Conservation (phyloP, 1,140 invertebrate species). For the Drosophila ohnishii region DNA sequence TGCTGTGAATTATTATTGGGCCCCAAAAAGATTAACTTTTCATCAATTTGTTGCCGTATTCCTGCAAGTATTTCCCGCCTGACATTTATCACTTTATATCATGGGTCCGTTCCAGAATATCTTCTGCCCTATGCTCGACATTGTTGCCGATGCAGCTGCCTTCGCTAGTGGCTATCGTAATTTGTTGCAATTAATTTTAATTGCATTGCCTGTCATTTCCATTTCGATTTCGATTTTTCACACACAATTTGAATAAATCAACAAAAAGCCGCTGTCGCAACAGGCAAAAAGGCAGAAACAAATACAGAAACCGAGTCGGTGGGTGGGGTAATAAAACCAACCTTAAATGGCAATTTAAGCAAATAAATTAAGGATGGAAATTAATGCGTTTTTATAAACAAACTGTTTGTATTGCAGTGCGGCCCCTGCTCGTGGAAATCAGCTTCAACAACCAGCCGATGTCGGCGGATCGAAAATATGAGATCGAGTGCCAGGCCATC, state of each 20-base stretch:
- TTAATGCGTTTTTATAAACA: slow-evolving; percentile 56
- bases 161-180: slow-evolving; percentile 59
- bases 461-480: slow-evolving; percentile 90
- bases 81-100: slow-evolving; percentile 34
- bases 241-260: slow-evolving; percentile 81
- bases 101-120: slow-evolving; percentile 16
- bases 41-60: slow-evolving; percentile 8
- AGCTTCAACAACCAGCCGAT: slow-evolving; percentile 90
- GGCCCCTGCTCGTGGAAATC: slow-evolving; percentile 90
- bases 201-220: slow-evolving; percentile 70
- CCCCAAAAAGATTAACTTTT: not conserved
- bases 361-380: slow-evolving; percentile 78
- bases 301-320: slow-evolving; percentile 1
- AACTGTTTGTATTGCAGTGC: slow-evolving; percentile 85
- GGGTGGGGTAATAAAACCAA: slow-evolving; percentile 13
- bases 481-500: slow-evolving; percentile 90
- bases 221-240: slow-evolving; percentile 79
- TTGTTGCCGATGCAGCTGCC: slow-evolving; percentile 35
- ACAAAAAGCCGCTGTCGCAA: slow-evolving; percentile 56
- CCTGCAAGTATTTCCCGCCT: not conserved
- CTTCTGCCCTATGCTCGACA: slow-evolving; percentile 24
- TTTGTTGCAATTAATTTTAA: slow-evolving; percentile 80
- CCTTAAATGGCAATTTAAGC: slow-evolving; percentile 72
- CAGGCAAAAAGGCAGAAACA: slow-evolving; percentile 24
- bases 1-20: not conserved